Conservation (phyloP, 2,113 vertebrate genomes). For the Vimba vimba region DNA sequence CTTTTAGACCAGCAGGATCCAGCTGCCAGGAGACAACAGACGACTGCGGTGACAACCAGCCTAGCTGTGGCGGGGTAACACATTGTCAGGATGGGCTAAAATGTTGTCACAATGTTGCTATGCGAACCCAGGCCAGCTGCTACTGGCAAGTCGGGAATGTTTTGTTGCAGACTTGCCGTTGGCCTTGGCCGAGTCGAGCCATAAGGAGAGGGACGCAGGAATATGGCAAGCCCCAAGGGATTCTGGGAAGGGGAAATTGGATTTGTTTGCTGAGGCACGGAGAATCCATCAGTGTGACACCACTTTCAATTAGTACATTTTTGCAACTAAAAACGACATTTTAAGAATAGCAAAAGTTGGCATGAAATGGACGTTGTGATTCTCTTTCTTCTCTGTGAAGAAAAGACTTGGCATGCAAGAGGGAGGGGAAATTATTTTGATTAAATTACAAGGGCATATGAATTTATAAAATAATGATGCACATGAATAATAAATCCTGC, state of each 20-base stretch:
- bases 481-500: too few relatives aligned
- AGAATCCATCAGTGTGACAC: too few relatives aligned
- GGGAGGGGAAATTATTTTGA: too few relatives aligned
- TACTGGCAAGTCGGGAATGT: background rate
- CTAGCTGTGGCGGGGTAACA: slow-evolving; percentile 10
- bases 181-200: slow-evolving; percentile 36
- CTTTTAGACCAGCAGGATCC: slow-evolving; percentile 11
- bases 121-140: slow-evolving; percentile 31
- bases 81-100: slow-evolving; percentile 34
- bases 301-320: too few relatives aligned
- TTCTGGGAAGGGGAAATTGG: slow-evolving; percentile 31
- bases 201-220: slow-evolving; percentile 39
- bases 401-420: too few relatives aligned
- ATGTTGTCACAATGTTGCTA: slow-evolving; percentile 31
- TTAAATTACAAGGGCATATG: too few relatives aligned
- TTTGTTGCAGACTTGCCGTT: slow-evolving; percentile 37
- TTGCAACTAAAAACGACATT: too few relatives aligned
- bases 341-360: too few relatives aligned
- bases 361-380: too few relatives aligned
- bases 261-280: too few relatives aligned
- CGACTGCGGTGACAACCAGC: slow-evolving; percentile 33
- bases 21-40: slow-evolving; percentile 26
- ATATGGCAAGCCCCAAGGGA: slow-evolving; percentile 45
- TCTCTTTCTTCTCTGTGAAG: too few relatives aligned
- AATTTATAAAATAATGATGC: too few relatives aligned